A percentile compares a stretch with the other conserved stretches of the same genome.
Evolutionary conservation across 2,888 invertebrate species (phyloP).

Genomic region (Crepidodera aurea): DNA sequence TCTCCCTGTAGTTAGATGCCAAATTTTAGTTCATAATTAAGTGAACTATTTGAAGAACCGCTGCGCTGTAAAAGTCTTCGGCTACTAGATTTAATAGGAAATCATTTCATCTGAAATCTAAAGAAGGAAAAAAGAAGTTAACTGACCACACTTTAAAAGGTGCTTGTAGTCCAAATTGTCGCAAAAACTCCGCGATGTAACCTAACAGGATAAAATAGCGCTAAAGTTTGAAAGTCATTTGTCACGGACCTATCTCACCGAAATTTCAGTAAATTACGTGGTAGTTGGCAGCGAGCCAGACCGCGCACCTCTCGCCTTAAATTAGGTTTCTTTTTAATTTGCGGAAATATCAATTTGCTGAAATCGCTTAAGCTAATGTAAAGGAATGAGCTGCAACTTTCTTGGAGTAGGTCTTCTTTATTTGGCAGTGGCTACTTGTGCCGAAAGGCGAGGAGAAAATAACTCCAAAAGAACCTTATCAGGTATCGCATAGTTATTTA

Average conservation of each 20-base stretch:
- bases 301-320: constrained; percentile 21
- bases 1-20: too few species aligned
- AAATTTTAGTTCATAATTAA: too few species aligned
- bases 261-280: constrained; percentile 21
- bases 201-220: background rate
- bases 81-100: too few species aligned
- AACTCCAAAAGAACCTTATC: too few species aligned
- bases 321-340: constrained; percentile 24
- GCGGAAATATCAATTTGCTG: constrained; percentile 20
- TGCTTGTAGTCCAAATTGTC: too few species aligned
- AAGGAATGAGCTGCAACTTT: background rate
- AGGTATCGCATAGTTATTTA: too few species aligned
- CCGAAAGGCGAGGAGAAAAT: too few species aligned
- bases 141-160: too few species aligned
- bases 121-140: too few species aligned
- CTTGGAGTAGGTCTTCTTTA: background rate
- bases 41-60: too few species aligned
- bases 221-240: constrained; percentile 5
- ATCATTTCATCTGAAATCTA: too few species aligned
- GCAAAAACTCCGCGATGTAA: background rate
- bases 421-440: background rate
- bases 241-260: constrained; percentile 21
- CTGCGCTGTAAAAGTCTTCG: too few species aligned
- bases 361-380: constrained; percentile 14
- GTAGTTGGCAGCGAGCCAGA: constrained; percentile 13